Evolutionary conservation across 1,140 invertebrate genomes (phyloP).

Genomic region (Bombus confusus): DNA sequence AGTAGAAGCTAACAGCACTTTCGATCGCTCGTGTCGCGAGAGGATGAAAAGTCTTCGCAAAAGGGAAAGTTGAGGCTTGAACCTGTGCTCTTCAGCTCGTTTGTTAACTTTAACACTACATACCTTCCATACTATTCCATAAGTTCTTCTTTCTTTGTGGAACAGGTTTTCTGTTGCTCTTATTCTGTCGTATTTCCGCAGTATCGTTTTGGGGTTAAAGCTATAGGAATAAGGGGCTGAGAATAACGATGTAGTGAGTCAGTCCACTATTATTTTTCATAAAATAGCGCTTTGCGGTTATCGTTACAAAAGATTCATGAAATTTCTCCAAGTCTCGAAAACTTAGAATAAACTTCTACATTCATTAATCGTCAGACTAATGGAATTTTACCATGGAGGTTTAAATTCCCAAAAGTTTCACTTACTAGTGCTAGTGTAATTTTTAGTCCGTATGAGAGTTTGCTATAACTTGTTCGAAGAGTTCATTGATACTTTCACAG

Average conservation of each 20-base stretch:
- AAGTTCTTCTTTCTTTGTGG: not conserved
- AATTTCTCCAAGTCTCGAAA: too few relatives aligned
- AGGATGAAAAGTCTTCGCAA: not conserved
- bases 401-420: not conserved
- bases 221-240: too few relatives aligned
- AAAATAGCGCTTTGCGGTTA: not conserved
- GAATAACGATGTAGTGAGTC: not conserved
- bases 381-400: not conserved
- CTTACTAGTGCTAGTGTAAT: too few relatives aligned
- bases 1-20: not conserved
- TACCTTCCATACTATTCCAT: too few relatives aligned
- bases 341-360: not conserved
- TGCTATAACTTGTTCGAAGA: not conserved
- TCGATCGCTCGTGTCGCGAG: not conserved
- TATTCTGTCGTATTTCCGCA: not conserved
- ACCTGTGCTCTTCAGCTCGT: not conserved
- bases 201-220: too few relatives aligned
- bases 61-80: not conserved
- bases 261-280: not conserved
- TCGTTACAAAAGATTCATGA: not conserved
- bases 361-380: not conserved
- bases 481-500: not conserved
- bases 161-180: not conserved
- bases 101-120: not conserved
- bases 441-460: not conserved